A percentile compares a stretch with the other conserved stretches of the same genome.
Conservation (phyloP, 2,113 vertebrate genomes). For the Saguinus imperator region DNA sequence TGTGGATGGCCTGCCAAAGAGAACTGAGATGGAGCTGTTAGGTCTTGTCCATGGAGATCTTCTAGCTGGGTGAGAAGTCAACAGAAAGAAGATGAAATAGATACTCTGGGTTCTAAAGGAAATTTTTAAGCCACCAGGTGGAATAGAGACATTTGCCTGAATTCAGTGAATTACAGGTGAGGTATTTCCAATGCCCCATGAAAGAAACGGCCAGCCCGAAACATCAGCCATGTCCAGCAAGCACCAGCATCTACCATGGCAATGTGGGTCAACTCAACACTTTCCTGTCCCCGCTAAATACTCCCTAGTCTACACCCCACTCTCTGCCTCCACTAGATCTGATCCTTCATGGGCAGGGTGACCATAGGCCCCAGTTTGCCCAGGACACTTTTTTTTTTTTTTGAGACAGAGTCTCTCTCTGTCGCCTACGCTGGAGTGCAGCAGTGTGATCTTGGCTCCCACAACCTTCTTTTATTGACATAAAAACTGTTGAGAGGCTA, state of each 20-base stretch:
- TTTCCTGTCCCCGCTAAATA: neutral
- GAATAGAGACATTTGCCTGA: neutral
- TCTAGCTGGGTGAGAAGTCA: neutral
- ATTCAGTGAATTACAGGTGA: neutral
- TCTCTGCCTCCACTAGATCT: neutral
- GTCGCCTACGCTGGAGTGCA: too few relatives aligned
- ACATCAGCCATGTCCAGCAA: neutral
- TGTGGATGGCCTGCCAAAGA: neutral
- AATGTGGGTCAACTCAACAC: too few relatives aligned
- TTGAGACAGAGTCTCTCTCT: too few relatives aligned
- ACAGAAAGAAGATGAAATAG: neutral
- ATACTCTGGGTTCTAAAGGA: neutral
- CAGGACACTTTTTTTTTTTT: neutral
- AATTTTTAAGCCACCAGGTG: neutral
- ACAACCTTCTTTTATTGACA: neutral
- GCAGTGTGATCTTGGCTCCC: neutral
- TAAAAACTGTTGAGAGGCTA: neutral
- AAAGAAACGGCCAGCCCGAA: neutral
- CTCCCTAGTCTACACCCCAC: too few relatives aligned
- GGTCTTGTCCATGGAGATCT: neutral
- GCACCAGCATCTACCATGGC: neutral
- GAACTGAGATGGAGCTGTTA: neutral
- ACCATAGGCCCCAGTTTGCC: neutral
- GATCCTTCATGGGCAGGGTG: neutral
- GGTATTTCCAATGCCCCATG: neutral